These are phyloP conservation scores for Chlamydotis undulata DNA, from an alignment of 2,113 vertebrate genomes.

Conservation along the genomic window DNA sequence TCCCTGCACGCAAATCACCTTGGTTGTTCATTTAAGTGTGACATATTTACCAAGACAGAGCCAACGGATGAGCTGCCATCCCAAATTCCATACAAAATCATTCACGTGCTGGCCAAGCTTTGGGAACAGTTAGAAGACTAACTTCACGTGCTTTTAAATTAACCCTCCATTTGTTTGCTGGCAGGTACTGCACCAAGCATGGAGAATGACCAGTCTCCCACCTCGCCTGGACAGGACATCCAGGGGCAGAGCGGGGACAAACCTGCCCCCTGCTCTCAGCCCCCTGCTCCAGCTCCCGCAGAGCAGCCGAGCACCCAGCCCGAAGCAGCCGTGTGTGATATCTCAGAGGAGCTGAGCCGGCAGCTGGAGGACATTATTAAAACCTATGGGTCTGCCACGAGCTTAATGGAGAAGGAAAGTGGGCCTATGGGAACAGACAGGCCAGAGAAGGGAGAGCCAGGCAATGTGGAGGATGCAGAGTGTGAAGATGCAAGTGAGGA, in stretches of 20 bases:
- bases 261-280: neutral
- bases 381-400: conserved; percentile 75
- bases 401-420: conserved; percentile 61
- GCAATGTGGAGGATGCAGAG: conserved; percentile 65
- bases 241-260: conserved; percentile 56
- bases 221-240: neutral
- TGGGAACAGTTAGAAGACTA: neutral
- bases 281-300: neutral
- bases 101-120: neutral
- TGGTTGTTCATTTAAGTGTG: neutral
- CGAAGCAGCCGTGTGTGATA: conserved; percentile 21
- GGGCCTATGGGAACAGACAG: neutral
- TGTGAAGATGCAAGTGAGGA: conserved; percentile 73
- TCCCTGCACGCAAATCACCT: conserved; percentile 12
- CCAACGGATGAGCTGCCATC: neutral
- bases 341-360: conserved; percentile 81
- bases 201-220: conserved; percentile 74
- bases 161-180: conserved; percentile 32
- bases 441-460: conserved; percentile 66
- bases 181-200: conserved; percentile 70
- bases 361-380: conserved; percentile 91
- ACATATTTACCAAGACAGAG: neutral
- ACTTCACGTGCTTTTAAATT: neutral
- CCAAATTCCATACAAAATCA: conserved; percentile 1
- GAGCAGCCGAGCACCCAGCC: neutral